Percentiles rank a stretch among this genome's conserved stretches.
These are phyloP conservation scores for Oryzaephilus surinamensis DNA, from an alignment of 1,140 invertebrate genomes.

Conservation along the genomic window DNA sequence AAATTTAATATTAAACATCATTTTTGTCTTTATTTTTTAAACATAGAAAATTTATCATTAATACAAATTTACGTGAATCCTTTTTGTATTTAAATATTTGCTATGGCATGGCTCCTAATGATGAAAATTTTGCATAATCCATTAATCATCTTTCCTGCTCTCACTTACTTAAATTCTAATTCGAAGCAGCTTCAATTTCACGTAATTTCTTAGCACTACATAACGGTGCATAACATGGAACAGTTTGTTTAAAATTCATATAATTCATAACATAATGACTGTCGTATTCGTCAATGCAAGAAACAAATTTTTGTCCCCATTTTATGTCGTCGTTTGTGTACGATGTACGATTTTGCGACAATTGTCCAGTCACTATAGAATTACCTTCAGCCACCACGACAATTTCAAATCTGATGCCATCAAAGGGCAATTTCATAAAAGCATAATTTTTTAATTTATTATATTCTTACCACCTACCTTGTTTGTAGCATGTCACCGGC, in stretches of 20 bases:
- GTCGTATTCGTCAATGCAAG: conserved; percentile 21
- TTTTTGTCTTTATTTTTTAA: too few relatives aligned
- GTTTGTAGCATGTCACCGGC: conserved; percentile 36
- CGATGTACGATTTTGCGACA: conserved; percentile 63
- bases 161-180: too few relatives aligned
- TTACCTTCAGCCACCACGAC: conserved; percentile 75
- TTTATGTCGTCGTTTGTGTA: conserved; percentile 73
- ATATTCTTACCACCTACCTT: conserved; percentile 7
- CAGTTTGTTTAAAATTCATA: conserved; percentile 84
- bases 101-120: too few relatives aligned
- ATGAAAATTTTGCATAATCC: too few relatives aligned
- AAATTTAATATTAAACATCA: too few relatives aligned
- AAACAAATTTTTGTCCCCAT: conserved; percentile 72
- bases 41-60: too few relatives aligned
- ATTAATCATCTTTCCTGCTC: too few relatives aligned
- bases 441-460: conserved; percentile 1
- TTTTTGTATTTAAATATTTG: too few relatives aligned
- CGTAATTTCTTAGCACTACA: too few relatives aligned
- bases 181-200: too few relatives aligned
- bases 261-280: conserved; percentile 22
- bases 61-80: too few relatives aligned
- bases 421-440: conserved; percentile 35
- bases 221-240: conserved; percentile 82
- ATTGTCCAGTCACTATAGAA: conserved; percentile 67
- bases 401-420: conserved; percentile 84